Percentiles rank a stretch among this genome's conserved stretches.
phyloP scores from a whole-genome alignment of 2,797 vertebrate species.

The Peromyscus aztecus region DNA sequence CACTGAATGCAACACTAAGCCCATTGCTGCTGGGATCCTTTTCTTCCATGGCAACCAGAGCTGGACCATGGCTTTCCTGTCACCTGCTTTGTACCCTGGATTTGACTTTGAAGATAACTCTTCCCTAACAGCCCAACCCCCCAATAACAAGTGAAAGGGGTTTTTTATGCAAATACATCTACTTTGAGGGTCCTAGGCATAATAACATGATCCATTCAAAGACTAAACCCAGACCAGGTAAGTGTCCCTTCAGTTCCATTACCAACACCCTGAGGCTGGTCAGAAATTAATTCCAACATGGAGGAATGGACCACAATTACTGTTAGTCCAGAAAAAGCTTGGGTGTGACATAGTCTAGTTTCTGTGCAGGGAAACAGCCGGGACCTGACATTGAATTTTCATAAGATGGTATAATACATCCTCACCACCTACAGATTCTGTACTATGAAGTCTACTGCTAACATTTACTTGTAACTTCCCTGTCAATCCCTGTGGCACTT shows the following conservation, averaged over 20 bases:
- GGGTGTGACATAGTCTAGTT: not conserved
- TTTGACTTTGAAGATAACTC: slow-evolving; percentile 6
- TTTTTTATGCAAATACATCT: not conserved
- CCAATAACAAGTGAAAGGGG: not conserved
- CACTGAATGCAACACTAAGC: slow-evolving; percentile 67
- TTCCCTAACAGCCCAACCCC: not conserved
- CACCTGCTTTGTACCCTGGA: not conserved
- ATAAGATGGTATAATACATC: not conserved
- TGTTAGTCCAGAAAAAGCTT: not conserved
- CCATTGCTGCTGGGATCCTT: slow-evolving; percentile 75
- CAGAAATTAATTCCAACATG: not conserved
- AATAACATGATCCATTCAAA: not conserved
- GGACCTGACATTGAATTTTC: not conserved
- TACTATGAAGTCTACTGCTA: not conserved
- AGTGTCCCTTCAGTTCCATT: not conserved
- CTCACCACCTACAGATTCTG: not conserved
- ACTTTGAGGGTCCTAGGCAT: not conserved
- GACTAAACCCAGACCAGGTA: not conserved
- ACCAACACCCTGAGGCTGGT: not conserved
- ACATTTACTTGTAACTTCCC: no score
- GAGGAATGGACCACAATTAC: not conserved
- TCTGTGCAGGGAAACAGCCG: not conserved
- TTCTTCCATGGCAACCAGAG: slow-evolving; percentile 71
- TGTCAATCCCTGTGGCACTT: not conserved
- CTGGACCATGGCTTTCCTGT: not conserved